These are phyloP conservation scores for Cydia splendana DNA, from an alignment of 1,140 invertebrate species.

Conservation along the genomic window DNA sequence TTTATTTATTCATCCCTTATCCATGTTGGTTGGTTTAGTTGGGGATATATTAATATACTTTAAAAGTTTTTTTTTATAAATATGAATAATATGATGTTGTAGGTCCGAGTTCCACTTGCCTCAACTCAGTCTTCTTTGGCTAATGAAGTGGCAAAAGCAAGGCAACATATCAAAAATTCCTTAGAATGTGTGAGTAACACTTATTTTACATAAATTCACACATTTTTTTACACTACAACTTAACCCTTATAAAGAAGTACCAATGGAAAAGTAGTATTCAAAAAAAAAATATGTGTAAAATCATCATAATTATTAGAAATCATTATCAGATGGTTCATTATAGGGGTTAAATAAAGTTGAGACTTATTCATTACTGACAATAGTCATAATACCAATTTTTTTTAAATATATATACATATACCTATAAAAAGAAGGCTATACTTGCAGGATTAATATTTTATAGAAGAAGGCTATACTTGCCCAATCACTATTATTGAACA, in stretches of 20 bases:
- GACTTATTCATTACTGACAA: background rate
- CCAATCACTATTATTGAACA: too few species aligned
- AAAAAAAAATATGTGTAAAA: background rate
- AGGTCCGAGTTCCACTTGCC: constrained; percentile 57
- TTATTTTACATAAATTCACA: constrained; percentile 45
- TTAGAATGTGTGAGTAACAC: constrained; percentile 82
- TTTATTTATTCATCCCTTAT: background rate
- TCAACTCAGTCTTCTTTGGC: constrained; percentile 78
- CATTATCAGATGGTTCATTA: constrained; percentile 39
- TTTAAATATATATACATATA: too few species aligned
- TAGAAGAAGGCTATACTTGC: too few species aligned
- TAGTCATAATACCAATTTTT: too few species aligned
- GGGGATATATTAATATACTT: background rate
- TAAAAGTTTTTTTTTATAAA: constrained; percentile 36
- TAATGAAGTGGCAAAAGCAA: constrained; percentile 84
- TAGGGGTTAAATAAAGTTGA: constrained; percentile 29
- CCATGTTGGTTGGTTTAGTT: background rate
- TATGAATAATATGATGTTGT: constrained; percentile 42
- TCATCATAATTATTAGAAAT: background rate
- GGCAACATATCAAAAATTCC: constrained; percentile 84
- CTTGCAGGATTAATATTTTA: too few species aligned
- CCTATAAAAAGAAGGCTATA: background rate
- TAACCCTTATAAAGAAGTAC: constrained; percentile 18
- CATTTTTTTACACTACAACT: constrained; percentile 30
- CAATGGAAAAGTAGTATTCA: constrained; percentile 37